A percentile compares a stretch with the other conserved stretches of the same genome.
Conservation (phyloP, 2,888 invertebrate species). For the Eristalis pertinax region DNA sequence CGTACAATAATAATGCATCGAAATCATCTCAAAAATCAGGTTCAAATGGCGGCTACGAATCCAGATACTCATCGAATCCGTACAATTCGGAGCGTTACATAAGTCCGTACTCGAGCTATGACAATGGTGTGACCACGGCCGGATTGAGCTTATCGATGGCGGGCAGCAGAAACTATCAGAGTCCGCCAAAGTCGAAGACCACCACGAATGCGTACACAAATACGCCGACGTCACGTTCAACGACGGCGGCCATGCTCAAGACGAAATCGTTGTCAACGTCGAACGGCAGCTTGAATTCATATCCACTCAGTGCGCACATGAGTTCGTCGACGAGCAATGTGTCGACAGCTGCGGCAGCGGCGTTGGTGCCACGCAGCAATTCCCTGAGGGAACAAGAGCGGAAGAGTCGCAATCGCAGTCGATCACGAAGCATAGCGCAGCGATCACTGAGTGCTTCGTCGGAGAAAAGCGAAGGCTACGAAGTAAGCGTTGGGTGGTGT, state of each 20-base stretch:
- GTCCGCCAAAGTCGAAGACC: conserved; percentile 77
- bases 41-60: conserved; percentile 74
- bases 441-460: conserved; percentile 87
- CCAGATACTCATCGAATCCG: conserved; percentile 77
- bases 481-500: conserved; percentile 83
- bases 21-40: conserved; percentile 41
- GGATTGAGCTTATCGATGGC: conserved; percentile 77
- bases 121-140: conserved; percentile 81
- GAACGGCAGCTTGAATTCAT: conserved; percentile 78
- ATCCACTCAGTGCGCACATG: conserved; percentile 67
- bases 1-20: conserved; percentile 70
- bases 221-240: conserved; percentile 59
- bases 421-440: conserved; percentile 79
- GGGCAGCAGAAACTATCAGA: conserved; percentile 73
- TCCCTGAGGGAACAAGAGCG: conserved; percentile 81
- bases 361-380: conserved; percentile 80
- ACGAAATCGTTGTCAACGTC: conserved; percentile 78
- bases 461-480: conserved; percentile 91
- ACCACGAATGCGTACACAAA: conserved; percentile 75
- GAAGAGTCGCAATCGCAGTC: conserved; percentile 80
- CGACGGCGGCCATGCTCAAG: conserved; percentile 74
- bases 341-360: conserved; percentile 75
- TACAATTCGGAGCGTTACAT: conserved; percentile 79
- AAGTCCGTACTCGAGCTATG: conserved; percentile 80
- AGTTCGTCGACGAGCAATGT: conserved; percentile 68